phyloP scores from a whole-genome alignment of 2,113 vertebrate species.

The Stegostoma tigrinum region DNA sequence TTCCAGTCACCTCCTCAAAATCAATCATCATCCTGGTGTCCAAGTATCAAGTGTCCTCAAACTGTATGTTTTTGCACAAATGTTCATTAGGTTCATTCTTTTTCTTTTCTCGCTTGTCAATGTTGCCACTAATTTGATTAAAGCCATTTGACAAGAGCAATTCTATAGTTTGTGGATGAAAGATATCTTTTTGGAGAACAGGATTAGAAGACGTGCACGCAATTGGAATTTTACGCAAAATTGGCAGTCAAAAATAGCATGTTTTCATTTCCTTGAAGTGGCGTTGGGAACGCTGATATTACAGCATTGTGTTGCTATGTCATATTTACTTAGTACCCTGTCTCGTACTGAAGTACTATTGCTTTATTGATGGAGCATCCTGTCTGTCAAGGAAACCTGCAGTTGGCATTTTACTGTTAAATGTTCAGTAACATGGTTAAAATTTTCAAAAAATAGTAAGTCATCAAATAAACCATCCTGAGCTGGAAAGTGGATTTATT shows the following conservation, averaged over 20 bases:
- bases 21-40: too few relatives aligned
- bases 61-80: too few relatives aligned
- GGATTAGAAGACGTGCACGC: not conserved
- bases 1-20: too few relatives aligned
- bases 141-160: not conserved
- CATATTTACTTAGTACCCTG: not conserved
- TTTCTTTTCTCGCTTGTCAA: not conserved
- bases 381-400: conserved; percentile 18
- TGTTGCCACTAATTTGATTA: not conserved
- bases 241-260: not conserved
- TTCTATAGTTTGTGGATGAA: not conserved
- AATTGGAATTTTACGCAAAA: not conserved
- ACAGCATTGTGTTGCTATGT: not conserved
- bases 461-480: not conserved
- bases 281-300: not conserved
- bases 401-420: conserved; percentile 19
- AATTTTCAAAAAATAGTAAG: not conserved
- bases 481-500: conserved; percentile 31
- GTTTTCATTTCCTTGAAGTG: conserved; percentile 8
- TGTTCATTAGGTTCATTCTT: not conserved
- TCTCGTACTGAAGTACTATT: conserved; percentile 14
- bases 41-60: too few relatives aligned
- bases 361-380: conserved; percentile 15
- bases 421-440: conserved; percentile 10
- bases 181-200: not conserved